Conservation (phyloP, 2,113 vertebrate species). For the Peucedramus taeniatus region DNA sequence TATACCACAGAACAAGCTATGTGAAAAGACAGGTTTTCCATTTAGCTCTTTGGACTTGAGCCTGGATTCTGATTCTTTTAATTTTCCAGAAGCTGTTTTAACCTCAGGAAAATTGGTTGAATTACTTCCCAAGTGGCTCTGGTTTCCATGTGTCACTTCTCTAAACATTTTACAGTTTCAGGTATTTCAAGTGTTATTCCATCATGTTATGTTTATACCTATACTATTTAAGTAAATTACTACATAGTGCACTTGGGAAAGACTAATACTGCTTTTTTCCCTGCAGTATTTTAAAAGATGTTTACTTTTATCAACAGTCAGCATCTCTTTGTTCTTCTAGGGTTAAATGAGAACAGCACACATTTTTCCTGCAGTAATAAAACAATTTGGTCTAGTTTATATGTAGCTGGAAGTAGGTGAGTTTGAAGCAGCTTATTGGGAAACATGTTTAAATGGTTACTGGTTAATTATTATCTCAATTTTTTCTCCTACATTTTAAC, state of each 20-base stretch:
- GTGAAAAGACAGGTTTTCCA: background rate
- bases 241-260: background rate
- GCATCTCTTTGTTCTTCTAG: background rate
- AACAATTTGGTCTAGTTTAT: slow-evolving; percentile 16
- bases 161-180: background rate
- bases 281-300: background rate
- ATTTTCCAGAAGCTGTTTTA: background rate
- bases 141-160: background rate
- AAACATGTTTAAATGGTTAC: slow-evolving; percentile 24
- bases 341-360: background rate
- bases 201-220: background rate
- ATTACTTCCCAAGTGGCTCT: background rate
- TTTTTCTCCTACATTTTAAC: background rate
- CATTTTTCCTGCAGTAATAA: slow-evolving; percentile 16
- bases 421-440: slow-evolving; percentile 28
- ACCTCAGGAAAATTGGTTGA: background rate
- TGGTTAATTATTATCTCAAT: slow-evolving; percentile 44
- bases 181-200: background rate
- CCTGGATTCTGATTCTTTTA: background rate
- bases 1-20: background rate
- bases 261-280: background rate
- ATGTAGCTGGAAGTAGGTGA: background rate
- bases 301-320: background rate
- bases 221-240: background rate
- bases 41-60: background rate